A percentile compares a stretch with the other conserved stretches of the same genome.
Evolutionary conservation across 2,113 vertebrate species (phyloP).

Genomic region (Petrocephalus microphthalmus): DNA sequence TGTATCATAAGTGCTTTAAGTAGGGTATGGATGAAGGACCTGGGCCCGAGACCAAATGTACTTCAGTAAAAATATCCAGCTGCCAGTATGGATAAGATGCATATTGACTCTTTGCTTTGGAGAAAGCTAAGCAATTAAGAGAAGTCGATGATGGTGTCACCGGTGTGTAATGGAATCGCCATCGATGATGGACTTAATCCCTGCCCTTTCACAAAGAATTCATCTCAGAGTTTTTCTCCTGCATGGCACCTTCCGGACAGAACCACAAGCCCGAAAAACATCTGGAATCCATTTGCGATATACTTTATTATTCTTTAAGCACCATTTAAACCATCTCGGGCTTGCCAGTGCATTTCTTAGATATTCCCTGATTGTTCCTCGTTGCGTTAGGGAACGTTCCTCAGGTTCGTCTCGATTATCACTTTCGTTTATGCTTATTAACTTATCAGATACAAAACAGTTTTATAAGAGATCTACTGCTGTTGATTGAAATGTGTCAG

Average conservation of each 20-base stretch:
- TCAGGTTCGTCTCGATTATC: background rate
- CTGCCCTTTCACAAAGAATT: background rate
- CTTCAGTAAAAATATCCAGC: background rate
- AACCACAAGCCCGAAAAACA: conserved; percentile 6
- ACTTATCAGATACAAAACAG: background rate
- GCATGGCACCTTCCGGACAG: conserved; percentile 2
- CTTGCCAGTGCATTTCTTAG: conserved; percentile 2
- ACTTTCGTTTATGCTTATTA: conserved; percentile 5
- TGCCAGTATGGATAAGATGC: background rate
- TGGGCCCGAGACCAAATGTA: background rate
- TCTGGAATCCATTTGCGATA: conserved; percentile 18
- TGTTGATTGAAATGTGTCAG: background rate
- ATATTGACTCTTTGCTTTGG: background rate
- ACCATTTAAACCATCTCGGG: conserved; percentile 8
- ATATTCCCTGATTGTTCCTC: conserved; percentile 6
- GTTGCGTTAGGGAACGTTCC: conserved; percentile 10
- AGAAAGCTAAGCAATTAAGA: background rate
- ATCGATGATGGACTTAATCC: background rate
- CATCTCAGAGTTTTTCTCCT: background rate
- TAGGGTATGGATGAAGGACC: background rate
- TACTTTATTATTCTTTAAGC: conserved; percentile 25
- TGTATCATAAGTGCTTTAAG: background rate
- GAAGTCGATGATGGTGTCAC: background rate
- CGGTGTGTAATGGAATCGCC: background rate
- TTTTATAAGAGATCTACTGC: background rate